Evolutionary conservation across 2,113 vertebrate genomes (phyloP), one percentile per base, ranked within the genome.

Genomic region (Benitochromis conjunctus): DNA sequence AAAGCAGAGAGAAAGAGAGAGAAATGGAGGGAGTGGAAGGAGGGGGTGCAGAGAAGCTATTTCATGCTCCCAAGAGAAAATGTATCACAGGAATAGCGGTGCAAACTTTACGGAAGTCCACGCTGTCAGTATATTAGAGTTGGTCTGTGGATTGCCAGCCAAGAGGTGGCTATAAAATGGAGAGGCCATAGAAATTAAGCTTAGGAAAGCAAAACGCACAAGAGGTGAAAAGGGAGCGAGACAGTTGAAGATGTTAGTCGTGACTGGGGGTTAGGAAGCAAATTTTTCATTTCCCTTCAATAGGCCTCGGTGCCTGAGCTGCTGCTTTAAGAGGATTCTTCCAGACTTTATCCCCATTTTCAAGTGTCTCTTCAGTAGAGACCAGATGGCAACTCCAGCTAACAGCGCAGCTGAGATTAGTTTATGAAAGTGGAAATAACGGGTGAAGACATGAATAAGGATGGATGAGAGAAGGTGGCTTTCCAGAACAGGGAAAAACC

Each of bases 41-140:
- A 51, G 53, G 41, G 84, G 69, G 56, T 83, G 78, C 83, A 82
- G 77, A 90, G 87, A 94, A 86, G 90, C 90, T 94, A 94, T 95
- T 95, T 95, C 94, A 95, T 94, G 91, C 92, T 95, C 77, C 85
- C 79, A 38, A 46, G 87, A 86, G 87, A 89, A 93, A 94, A 91
- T 85, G 87, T 88, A 93, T 95, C 89, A 89, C 34, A 89, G 85
- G 83, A 90, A 88, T 62, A 80, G 86, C 4, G 13, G 62, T 16
- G 66, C 78, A 91, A 87, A 86, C 91, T 83, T 91, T 84, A 86
- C 36, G 18, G 77, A 86, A 76, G 80, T 88, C 84, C 46, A 24
- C 55, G 11, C 46, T 54, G 81, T 51, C 19, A 76, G 69, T 83
- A 79, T 81, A 57, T 94, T 84, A 83, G 82, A 87, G 74, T 31